Evolutionary conservation across 37 sponge, comb jelly and placozoan species (phyloP).

Genomic region (Geodia barretti): DNA sequence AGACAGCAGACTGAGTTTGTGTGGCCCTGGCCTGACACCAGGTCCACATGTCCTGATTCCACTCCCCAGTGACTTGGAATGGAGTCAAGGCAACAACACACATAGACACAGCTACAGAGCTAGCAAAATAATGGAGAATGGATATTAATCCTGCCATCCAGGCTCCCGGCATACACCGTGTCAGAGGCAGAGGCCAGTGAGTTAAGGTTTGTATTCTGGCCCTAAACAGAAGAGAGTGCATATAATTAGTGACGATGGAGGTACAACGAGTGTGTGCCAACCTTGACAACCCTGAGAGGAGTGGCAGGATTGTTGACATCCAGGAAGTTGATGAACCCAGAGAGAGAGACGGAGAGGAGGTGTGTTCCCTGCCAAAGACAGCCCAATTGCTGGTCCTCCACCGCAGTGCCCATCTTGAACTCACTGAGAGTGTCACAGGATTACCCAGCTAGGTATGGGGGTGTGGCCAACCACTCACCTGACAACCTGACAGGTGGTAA

Average conservation of each 20-base stretch:
- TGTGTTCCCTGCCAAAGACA: slow-evolving; percentile 95
- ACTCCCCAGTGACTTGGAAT: slow-evolving; percentile 59
- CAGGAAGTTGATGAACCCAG: slow-evolving; percentile 95
- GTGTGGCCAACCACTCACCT: slow-evolving; percentile 48
- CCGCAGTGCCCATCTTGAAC: slow-evolving; percentile 83
- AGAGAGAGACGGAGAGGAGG: slow-evolving; percentile 87
- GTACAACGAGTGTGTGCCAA: slow-evolving; percentile 16
- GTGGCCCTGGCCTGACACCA: slow-evolving; percentile 67
- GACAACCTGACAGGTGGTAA: slow-evolving; percentile 75
- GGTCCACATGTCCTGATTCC: slow-evolving; percentile 66
- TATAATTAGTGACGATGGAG: not conserved
- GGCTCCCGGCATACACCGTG: slow-evolving; percentile 75
- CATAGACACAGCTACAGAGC: not conserved
- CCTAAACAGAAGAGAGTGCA: slow-evolving; percentile 28
- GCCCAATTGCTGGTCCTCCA: slow-evolving; percentile 93
- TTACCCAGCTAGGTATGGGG: not conserved
- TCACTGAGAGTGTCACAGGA: slow-evolving; percentile 46
- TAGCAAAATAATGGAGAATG: not conserved
- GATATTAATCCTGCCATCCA: slow-evolving; percentile 86
- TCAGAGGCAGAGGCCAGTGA: slow-evolving; percentile 58
- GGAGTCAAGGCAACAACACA: slow-evolving; percentile 18
- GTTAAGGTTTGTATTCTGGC: slow-evolving; percentile 88
- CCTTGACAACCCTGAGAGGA: slow-evolving; percentile 80
- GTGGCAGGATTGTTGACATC: slow-evolving; percentile 86
- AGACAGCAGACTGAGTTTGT: slow-evolving; percentile 59